Conservation (phyloP, 2,888 invertebrate genomes). For the Cataglyphis albicans region DNA sequence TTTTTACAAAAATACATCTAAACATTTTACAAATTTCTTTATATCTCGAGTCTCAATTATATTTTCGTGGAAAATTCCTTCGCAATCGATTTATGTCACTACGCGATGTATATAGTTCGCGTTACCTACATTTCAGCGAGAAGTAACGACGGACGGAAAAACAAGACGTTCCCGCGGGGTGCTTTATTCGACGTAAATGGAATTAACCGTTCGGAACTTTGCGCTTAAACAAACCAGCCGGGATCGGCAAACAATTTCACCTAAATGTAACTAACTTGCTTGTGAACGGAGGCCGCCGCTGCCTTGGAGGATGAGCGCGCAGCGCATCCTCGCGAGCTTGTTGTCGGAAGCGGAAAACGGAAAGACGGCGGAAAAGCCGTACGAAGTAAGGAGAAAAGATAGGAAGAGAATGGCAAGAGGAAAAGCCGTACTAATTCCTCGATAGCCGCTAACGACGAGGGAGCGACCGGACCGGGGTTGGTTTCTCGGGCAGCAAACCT, state of each 20-base stretch:
- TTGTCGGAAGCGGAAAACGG: constrained; percentile 17
- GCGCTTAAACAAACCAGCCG: constrained; percentile 77
- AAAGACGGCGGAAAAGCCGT: constrained; percentile 15
- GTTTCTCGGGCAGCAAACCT: not conserved
- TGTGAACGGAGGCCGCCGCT: constrained; percentile 17
- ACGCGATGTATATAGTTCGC: not conserved
- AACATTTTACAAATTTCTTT: not conserved
- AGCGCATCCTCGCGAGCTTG: constrained; percentile 46
- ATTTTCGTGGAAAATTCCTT: constrained; percentile 20
- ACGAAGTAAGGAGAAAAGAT: constrained; percentile 6
- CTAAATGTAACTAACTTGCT: constrained; percentile 68
- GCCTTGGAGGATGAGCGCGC: constrained; percentile 40
- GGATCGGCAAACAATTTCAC: constrained; percentile 72
- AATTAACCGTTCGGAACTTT: constrained; percentile 78
- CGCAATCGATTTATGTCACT: not conserved
- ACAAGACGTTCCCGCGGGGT: constrained; percentile 22
- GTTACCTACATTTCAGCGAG: constrained; percentile 32
- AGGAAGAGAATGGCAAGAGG: constrained; percentile 4
- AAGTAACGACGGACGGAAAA: constrained; percentile 36
- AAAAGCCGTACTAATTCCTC: constrained; percentile 42
- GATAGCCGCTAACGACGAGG: constrained; percentile 46
- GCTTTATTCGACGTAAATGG: constrained; percentile 71
- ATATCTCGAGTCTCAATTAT: not conserved
- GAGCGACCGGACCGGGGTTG: constrained; percentile 12
- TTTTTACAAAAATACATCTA: not conserved